Conservation (phyloP, 2,113 vertebrate species). For the Pangasianodon gigas region DNA sequence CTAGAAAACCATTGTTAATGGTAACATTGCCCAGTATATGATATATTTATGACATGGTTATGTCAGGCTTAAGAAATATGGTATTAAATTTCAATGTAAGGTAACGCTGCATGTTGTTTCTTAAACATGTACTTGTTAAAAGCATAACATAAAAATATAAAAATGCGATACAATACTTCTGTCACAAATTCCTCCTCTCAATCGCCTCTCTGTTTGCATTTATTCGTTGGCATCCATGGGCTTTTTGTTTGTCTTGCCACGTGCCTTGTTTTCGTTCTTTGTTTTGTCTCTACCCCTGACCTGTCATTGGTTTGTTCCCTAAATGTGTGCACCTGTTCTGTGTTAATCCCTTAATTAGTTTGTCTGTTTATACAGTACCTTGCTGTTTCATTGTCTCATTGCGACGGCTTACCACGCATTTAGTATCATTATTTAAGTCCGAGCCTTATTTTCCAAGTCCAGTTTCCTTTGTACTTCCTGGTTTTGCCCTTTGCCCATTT, state of each 20-base stretch:
- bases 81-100: background rate
- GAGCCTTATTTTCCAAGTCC: background rate
- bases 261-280: background rate
- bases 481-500: background rate
- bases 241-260: background rate
- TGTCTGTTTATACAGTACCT: background rate
- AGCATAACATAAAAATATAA: background rate
- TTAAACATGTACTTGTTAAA: background rate
- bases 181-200: background rate
- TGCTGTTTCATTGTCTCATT: background rate
- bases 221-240: background rate
- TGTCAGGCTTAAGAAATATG: background rate
- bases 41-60: background rate
- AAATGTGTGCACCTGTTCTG: background rate
- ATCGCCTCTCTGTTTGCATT: background rate
- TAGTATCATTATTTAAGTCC: background rate
- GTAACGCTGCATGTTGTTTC: background rate
- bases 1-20: background rate
- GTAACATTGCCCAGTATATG: background rate
- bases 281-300: background rate
- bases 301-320: background rate
- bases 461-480: background rate
- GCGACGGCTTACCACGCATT: background rate
- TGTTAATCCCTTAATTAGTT: background rate
- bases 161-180: background rate